Conservation (phyloP, 2,888 invertebrate genomes). For the Thecophora atra region DNA sequence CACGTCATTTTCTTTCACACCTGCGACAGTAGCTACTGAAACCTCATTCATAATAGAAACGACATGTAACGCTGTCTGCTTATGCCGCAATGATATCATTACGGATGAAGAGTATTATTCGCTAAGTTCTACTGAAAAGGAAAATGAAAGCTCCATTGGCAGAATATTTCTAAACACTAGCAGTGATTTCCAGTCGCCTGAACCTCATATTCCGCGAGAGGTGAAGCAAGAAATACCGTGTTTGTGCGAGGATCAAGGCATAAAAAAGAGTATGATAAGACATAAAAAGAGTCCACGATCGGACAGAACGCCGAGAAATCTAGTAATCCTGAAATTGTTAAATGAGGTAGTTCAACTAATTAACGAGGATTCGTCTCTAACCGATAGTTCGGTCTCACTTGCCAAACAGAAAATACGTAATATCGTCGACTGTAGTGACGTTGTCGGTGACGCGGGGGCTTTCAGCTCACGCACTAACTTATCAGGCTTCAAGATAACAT, state of each 20-base stretch:
- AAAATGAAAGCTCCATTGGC: background rate
- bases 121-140: slow-evolving; percentile 35
- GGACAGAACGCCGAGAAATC: slow-evolving; percentile 14
- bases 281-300: background rate
- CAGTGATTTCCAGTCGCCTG: slow-evolving; percentile 10
- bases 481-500: slow-evolving; percentile 32
- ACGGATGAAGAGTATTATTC: slow-evolving; percentile 39
- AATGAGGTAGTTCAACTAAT: slow-evolving; percentile 43
- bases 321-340: slow-evolving; percentile 41
- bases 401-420: slow-evolving; percentile 36
- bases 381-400: background rate
- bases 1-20: slow-evolving; percentile 17
- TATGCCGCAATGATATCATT: background rate
- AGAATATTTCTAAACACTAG: background rate
- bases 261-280: too few species aligned
- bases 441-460: slow-evolving; percentile 23
- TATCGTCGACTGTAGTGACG: slow-evolving; percentile 28
- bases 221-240: background rate
- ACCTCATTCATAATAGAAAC: slow-evolving; percentile 20
- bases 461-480: slow-evolving; percentile 36
- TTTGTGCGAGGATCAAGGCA: background rate
- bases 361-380: slow-evolving; percentile 32
- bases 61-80: background rate
- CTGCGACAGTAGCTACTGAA: slow-evolving; percentile 29
- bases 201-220: background rate